Percentiles rank a stretch among this genome's conserved stretches.
Conservation (phyloP, 2,113 vertebrate genomes). For the Pteruthius melanotis region DNA sequence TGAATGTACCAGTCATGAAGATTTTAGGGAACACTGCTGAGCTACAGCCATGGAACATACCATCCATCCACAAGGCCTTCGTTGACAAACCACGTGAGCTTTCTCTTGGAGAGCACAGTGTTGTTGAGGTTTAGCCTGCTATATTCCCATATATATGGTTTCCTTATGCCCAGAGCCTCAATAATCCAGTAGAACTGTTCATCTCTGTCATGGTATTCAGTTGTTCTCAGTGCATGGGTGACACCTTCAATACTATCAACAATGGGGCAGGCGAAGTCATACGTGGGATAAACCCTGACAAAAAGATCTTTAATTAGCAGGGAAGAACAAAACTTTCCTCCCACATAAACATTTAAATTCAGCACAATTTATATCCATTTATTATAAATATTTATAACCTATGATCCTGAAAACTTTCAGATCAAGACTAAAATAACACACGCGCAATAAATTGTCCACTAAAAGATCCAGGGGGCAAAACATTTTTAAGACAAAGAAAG, state of each 20-base stretch:
- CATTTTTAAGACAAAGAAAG: background rate
- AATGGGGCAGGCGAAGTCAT: constrained; percentile 97
- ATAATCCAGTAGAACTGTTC: constrained; percentile 98
- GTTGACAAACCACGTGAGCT: constrained; percentile 96
- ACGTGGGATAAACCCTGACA: constrained; percentile 88
- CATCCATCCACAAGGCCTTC: constrained; percentile 98
- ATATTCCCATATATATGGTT: constrained; percentile 96
- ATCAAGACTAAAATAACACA: background rate
- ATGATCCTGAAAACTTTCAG: background rate
- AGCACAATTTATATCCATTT: background rate
- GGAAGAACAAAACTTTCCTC: background rate
- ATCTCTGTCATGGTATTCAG: constrained; percentile 96
- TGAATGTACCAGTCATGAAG: fast-evolving
- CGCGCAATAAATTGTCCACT: background rate
- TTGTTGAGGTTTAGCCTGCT: constrained; percentile 97
- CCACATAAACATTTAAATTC: background rate
- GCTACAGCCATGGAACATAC: constrained; percentile 69
- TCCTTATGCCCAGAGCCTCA: constrained; percentile 85
- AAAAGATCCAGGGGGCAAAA: background rate
- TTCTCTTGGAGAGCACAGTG: constrained; percentile 95
- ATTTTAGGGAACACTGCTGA: background rate
- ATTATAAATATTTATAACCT: background rate
- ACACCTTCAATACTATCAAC: constrained; percentile 96
- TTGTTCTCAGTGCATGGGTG: constrained; percentile 94
- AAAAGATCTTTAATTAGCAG: background rate